A percentile compares a stretch with the other conserved stretches of the same genome.
Evolutionary conservation across 2,797 vertebrate genomes (phyloP).

Genomic region (Paratrypauchen microcephalus): DNA sequence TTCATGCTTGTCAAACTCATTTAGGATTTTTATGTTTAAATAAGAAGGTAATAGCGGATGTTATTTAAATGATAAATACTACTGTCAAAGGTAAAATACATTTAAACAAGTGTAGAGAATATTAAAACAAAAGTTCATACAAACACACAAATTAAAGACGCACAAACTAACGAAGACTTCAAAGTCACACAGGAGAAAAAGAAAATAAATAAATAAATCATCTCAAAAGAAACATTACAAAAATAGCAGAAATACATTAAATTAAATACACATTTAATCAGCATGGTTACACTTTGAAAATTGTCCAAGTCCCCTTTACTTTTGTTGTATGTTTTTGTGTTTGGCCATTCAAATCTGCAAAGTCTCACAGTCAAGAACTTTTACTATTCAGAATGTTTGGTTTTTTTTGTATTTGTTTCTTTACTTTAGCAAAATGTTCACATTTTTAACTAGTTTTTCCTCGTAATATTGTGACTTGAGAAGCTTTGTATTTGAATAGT

Average conservation of each 20-base stretch:
- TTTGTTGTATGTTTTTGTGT: constrained; percentile 81
- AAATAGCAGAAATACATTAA: constrained; percentile 36
- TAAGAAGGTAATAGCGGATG: not conserved
- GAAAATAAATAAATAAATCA: not conserved
- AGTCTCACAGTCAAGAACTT: constrained; percentile 33
- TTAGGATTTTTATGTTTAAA: constrained; percentile 40
- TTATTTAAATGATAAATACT: not conserved
- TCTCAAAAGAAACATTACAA: constrained; percentile 4
- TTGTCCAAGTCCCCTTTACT: constrained; percentile 58
- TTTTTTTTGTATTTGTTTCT: too few relatives aligned
- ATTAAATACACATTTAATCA: constrained; percentile 32
- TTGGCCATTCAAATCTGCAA: constrained; percentile 75
- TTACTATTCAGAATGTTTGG: not conserved
- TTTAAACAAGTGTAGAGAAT: not conserved
- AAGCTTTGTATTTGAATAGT: constrained; percentile 72
- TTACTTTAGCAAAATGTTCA: too few relatives aligned
- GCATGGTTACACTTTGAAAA: constrained; percentile 46
- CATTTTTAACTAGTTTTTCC: not conserved
- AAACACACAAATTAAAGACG: not conserved
- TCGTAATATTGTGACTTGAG: not conserved
- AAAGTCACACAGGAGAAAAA: not conserved
- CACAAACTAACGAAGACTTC: not conserved
- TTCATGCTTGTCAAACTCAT: constrained; percentile 64
- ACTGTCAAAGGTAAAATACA: constrained; percentile 54
- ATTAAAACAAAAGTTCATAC: constrained; percentile 34